Evolutionary conservation across 2,113 vertebrate species (phyloP).

Genomic region (Nothocercus nigrocapillus): DNA sequence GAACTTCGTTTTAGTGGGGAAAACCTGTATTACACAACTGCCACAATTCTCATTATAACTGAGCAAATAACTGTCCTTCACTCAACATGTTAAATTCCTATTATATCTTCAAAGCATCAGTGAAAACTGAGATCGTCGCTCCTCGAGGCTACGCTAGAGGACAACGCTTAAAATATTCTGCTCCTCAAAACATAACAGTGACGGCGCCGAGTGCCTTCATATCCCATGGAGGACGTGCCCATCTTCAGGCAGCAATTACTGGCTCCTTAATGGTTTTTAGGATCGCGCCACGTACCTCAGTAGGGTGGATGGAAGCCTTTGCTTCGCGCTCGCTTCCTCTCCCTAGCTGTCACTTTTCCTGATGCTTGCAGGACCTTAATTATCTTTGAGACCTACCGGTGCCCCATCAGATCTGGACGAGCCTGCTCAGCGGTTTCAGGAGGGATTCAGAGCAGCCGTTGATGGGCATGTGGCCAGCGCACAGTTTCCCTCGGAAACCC

Average conservation of each 20-base stretch:
- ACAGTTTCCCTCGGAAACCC: neutral
- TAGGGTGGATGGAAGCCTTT: neutral
- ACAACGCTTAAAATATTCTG: neutral
- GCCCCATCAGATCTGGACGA: neutral
- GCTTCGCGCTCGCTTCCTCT: neutral
- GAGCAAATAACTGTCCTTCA: slow-evolving; percentile 14
- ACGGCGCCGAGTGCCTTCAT: accelerated
- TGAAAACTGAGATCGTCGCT: neutral
- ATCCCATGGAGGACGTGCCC: accelerated
- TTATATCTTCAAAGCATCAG: neutral
- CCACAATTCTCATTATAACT: neutral
- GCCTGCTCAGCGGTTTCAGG: neutral
- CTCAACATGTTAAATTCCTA: neutral
- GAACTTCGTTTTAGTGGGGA: neutral
- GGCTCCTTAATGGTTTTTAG: neutral
- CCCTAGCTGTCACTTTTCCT: neutral
- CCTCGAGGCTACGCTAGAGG: neutral
- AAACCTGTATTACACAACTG: neutral
- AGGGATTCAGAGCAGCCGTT: neutral
- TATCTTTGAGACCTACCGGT: neutral
- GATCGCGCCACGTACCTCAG: neutral
- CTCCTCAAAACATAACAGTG: neutral
- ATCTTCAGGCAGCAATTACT: neutral
- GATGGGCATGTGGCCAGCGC: neutral
- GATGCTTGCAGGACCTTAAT: neutral